Evolutionary conservation across 2,888 invertebrate species (phyloP).

Genomic region (Agrochola litura): DNA sequence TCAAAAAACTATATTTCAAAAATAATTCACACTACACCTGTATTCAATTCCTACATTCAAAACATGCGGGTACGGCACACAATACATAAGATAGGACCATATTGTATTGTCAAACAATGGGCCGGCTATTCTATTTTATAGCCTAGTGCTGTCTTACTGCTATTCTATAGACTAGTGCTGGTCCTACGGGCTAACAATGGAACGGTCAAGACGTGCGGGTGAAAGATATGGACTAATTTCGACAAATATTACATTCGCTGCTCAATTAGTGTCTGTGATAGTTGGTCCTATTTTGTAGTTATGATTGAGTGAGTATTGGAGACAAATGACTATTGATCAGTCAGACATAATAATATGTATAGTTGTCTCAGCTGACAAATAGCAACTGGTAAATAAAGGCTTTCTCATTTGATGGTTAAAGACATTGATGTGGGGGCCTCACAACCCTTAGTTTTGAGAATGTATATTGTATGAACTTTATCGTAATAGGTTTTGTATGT

Average conservation of each 20-base stretch:
- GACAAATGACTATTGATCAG: neutral
- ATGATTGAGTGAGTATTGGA: neutral
- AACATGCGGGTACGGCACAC: conserved; percentile 17
- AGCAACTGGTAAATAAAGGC: neutral
- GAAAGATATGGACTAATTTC: conserved; percentile 11
- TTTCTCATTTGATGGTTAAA: neutral
- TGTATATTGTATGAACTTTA: neutral
- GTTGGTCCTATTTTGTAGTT: neutral
- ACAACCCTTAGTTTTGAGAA: neutral
- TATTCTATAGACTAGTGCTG: neutral
- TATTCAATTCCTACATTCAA: conserved; percentile 1
- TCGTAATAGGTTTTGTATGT: neutral
- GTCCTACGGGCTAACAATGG: conserved; percentile 13
- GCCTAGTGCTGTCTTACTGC: neutral
- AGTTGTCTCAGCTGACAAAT: neutral
- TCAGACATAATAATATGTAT: too few species aligned
- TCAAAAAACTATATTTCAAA: too few species aligned
- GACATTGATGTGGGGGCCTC: neutral
- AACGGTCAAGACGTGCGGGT: conserved; percentile 17
- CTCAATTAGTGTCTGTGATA: neutral
- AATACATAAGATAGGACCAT: conserved; percentile 35
- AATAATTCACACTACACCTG: too few species aligned
- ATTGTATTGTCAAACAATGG: conserved; percentile 35
- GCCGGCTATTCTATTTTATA: neutral
- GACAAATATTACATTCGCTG: neutral